These are phyloP conservation scores for Ectemnius cavifrons DNA, from an alignment of 2,888 invertebrate species.

Conservation along the genomic window DNA sequence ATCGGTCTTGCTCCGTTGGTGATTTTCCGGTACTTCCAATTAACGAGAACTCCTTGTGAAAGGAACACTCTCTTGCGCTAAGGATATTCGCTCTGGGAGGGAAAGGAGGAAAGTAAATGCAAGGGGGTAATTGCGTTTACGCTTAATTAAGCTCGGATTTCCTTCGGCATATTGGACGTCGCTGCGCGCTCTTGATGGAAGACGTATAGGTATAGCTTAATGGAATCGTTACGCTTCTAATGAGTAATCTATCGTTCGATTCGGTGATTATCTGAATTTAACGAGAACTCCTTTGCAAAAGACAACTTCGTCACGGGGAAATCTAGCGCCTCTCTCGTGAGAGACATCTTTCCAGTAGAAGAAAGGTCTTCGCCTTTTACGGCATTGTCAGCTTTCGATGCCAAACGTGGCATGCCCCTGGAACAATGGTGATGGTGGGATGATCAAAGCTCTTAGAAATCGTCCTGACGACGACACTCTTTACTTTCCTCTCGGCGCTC, in stretches of 20 bases:
- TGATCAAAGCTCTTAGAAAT: slow-evolving; percentile 2
- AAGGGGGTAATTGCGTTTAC: background rate
- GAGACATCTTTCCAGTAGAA: too few relatives aligned
- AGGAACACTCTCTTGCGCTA: background rate
- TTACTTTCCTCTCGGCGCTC: slow-evolving; percentile 1
- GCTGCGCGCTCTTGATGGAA: background rate
- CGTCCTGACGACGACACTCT: background rate
- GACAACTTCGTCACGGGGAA: too few relatives aligned
- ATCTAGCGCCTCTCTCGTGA: too few relatives aligned
- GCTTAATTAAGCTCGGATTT: background rate
- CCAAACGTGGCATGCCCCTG: slow-evolving; percentile 3
- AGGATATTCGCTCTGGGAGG: background rate
- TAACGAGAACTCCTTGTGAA: background rate
- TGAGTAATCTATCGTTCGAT: too few relatives aligned
- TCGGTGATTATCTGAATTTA: too few relatives aligned
- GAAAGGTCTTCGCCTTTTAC: background rate
- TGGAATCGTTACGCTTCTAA: too few relatives aligned
- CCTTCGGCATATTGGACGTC: background rate
- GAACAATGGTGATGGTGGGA: slow-evolving; percentile 1
- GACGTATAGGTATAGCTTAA: too few relatives aligned
- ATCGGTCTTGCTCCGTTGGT: background rate
- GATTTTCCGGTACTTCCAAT: background rate
- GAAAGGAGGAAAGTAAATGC: background rate
- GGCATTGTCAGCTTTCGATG: slow-evolving; percentile 3
- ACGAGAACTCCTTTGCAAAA: too few relatives aligned